Evolutionary conservation across 2,797 vertebrate genomes (phyloP), one percentile per base, ranked within the genome.

Genomic region (Takifugu rubripes): DNA sequence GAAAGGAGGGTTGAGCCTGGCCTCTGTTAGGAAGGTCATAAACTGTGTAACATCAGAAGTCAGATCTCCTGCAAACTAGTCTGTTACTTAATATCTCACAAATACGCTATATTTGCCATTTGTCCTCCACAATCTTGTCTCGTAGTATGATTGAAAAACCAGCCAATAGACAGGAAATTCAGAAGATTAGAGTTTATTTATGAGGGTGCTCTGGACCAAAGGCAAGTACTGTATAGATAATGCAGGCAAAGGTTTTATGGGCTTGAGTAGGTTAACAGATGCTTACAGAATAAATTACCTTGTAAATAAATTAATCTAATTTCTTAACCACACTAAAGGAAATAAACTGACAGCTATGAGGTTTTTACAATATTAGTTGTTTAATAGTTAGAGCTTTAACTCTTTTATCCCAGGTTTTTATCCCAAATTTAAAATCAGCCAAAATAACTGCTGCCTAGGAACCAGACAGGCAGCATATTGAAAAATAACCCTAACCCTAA

Each of bases 11-110:
- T 69, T 52, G 61, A 71, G 68, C 58, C 63, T 59, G 4, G 26
- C 55, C 45, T 63, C 69, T 60, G 76, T 79, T 68, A 77, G 64
- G 80, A 80, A 90, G 86, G 82, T 84, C 42, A 52, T 87, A 86
- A 88, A 88, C 70, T 79, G 73, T 71, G 78, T 74, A 70, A 82
- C 80, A 76, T 73, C 51, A 72, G 53, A 74, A 70, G 71, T 66
- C 72, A 70, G 61, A 70, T 60, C 68, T 67, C 64, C 59, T 17
- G 51, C 63, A 73, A 80, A 63, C 54, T 45, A 54, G 46, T 54
- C 46, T 56, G 69, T 52, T 75, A 73, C 56, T 59, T 17, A 68
- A 70, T 81, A 73, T 72, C 58, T 46, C 44, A 50, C 46, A 64
- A 78, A 79, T 27, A 61, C 47, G 54, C 57, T 48, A 49, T 36